phyloP scores from a whole-genome alignment of 2,113 vertebrate genomes.

The Rhagologus leucostigma region DNA sequence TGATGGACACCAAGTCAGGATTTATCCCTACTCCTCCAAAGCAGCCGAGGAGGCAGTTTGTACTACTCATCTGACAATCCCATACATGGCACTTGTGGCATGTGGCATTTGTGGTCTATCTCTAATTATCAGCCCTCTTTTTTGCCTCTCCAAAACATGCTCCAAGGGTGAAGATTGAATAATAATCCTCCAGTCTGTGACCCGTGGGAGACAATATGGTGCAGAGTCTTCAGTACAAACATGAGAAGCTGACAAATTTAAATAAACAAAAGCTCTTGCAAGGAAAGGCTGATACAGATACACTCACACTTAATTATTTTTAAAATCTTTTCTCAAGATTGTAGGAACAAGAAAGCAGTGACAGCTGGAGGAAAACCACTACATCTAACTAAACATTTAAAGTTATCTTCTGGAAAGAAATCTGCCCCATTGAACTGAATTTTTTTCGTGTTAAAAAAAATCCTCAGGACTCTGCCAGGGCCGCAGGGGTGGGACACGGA shows the following conservation, averaged over 20 bases:
- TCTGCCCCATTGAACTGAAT: constrained; percentile 33
- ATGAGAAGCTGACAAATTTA: background rate
- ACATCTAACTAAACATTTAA: constrained; percentile 1
- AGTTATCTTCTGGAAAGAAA: constrained; percentile 54
- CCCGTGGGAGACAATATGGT: background rate
- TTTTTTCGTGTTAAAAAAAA: background rate
- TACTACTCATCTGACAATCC: background rate
- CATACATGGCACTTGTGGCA: background rate
- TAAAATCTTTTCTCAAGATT: constrained; percentile 44
- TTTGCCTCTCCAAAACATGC: background rate
- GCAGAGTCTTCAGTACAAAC: background rate
- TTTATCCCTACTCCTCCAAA: background rate
- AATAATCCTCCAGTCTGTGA: background rate
- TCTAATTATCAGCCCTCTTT: background rate
- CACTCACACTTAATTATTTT: constrained; percentile 57
- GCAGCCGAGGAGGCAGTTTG: background rate
- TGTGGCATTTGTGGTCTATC: background rate
- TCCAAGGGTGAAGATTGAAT: background rate
- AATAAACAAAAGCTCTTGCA: constrained; percentile 28
- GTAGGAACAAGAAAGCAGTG: constrained; percentile 28
- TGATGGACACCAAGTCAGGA: background rate
- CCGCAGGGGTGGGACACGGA: fast-evolving
- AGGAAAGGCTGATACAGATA: background rate
- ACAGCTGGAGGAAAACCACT: constrained; percentile 50
- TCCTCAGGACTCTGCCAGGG: background rate